A percentile compares a stretch with the other conserved stretches of the same genome.
Evolutionary conservation across 2,797 vertebrate species (phyloP).

Genomic region (Sebastes itinus): DNA sequence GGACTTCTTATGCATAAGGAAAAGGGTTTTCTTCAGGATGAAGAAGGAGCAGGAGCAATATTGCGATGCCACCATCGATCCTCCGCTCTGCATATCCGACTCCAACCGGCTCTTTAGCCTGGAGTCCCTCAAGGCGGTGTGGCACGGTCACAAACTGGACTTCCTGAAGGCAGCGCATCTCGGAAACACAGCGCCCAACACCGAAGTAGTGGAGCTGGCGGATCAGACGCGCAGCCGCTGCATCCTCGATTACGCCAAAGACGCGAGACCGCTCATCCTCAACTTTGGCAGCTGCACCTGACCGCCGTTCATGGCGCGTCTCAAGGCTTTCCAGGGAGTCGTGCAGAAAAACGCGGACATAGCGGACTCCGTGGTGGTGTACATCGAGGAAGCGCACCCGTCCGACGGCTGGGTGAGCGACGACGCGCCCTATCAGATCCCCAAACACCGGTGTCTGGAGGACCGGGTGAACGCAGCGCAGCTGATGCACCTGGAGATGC

Average conservation of each 20-base stretch:
- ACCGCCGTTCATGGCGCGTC: slow-evolving; percentile 98
- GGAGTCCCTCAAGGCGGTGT: slow-evolving; percentile 95
- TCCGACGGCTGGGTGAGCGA: slow-evolving; percentile 97
- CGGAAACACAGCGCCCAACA: slow-evolving; percentile 91
- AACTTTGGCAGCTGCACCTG: slow-evolving; percentile 99
- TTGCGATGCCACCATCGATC: slow-evolving; percentile 84
- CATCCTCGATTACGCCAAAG: slow-evolving; percentile 91
- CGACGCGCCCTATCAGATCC: slow-evolving; percentile 94
- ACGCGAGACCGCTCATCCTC: slow-evolving; percentile 91
- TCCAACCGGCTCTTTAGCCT: slow-evolving; percentile 93
- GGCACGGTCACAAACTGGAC: slow-evolving; percentile 96
- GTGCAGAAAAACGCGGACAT: slow-evolving; percentile 89
- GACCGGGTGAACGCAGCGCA: slow-evolving; percentile 91
- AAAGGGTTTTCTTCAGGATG: slow-evolving; percentile 84
- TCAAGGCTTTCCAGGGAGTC: slow-evolving; percentile 92
- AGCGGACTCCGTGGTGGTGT: slow-evolving; percentile 93
- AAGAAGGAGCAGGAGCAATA: slow-evolving; percentile 64
- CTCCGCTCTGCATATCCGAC: slow-evolving; percentile 93
- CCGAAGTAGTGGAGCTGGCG: slow-evolving; percentile 89
- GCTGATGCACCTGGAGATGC: slow-evolving; percentile 89
- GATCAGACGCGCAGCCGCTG: slow-evolving; percentile 82
- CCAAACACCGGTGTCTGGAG: slow-evolving; percentile 91
- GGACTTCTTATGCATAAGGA: slow-evolving; percentile 95
- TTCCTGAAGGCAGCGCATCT: slow-evolving; percentile 93
- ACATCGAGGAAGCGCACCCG: slow-evolving; percentile 98